phyloP scores from a whole-genome alignment of 2,797 vertebrate species.

The Oreochromis mossambicus region DNA sequence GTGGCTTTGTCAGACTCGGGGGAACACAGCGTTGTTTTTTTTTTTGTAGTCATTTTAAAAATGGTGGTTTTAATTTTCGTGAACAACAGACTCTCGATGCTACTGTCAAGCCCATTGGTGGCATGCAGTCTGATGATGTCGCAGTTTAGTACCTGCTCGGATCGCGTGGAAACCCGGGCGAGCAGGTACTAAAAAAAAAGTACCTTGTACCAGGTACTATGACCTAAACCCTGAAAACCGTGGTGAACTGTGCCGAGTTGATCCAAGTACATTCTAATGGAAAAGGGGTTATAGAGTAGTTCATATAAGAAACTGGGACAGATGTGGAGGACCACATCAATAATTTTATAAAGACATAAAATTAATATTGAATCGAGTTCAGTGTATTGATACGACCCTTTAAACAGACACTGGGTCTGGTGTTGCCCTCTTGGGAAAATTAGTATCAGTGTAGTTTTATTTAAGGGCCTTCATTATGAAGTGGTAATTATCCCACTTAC shows the following conservation, averaged over 20 bases:
- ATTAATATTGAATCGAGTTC: not conserved
- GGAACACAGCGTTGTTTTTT: not conserved
- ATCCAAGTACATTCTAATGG: not conserved
- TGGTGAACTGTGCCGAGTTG: not conserved
- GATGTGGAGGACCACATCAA: not conserved
- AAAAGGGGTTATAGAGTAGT: accelerated
- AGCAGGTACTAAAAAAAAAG: not conserved
- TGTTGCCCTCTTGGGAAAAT: not conserved
- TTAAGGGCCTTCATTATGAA: not conserved
- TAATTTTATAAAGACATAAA: not conserved
- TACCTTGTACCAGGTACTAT: not conserved
- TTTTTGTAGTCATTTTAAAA: not conserved
- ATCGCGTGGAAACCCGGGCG: not conserved
- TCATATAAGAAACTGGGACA: not conserved
- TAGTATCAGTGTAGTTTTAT: not conserved
- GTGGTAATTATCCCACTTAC: not conserved
- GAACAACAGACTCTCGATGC: not conserved
- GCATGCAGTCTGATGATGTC: not conserved
- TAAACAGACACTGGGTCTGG: not conserved
- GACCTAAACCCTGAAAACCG: accelerated
- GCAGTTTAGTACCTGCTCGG: not conserved
- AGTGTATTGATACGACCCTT: not conserved
- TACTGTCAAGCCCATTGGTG: not conserved
- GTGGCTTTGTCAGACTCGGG: not conserved
- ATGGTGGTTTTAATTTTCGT: not conserved